Conservation (phyloP, 2,113 vertebrate species). For the Glareola pratincola region DNA sequence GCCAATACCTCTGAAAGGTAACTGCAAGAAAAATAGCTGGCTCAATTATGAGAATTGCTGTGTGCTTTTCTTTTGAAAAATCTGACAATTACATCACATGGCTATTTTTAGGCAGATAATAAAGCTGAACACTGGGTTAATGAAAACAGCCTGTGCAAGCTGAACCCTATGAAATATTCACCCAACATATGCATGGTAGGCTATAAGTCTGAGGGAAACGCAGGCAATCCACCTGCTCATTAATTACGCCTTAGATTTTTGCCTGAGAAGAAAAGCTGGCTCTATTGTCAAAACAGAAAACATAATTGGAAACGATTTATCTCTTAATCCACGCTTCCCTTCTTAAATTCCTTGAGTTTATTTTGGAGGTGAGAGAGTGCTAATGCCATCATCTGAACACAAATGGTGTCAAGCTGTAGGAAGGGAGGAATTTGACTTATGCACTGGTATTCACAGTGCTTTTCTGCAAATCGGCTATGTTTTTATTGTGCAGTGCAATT, state of each 20-base stretch:
- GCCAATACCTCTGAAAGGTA: background rate
- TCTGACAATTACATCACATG: background rate
- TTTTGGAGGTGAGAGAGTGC: background rate
- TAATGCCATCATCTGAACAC: background rate
- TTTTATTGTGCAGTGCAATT: background rate
- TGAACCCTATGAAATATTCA: background rate
- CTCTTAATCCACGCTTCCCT: background rate
- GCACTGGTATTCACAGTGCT: background rate
- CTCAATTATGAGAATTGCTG: background rate
- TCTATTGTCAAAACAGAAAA: constrained; percentile 9
- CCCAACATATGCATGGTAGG: background rate
- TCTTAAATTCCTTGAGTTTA: background rate
- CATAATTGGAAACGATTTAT: background rate
- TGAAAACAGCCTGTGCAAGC: background rate
- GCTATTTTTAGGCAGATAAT: constrained; percentile 24
- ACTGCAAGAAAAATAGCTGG: background rate
- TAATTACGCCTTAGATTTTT: background rate
- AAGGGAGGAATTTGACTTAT: background rate
- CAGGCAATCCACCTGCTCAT: background rate
- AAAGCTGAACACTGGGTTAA: background rate
- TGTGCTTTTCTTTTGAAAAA: background rate
- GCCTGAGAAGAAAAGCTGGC: background rate
- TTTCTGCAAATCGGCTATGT: background rate
- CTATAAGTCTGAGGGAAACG: background rate
- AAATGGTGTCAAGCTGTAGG: background rate